phyloP scores from a whole-genome alignment of 2,113 vertebrate species.

The Paralichthys olivaceus region DNA sequence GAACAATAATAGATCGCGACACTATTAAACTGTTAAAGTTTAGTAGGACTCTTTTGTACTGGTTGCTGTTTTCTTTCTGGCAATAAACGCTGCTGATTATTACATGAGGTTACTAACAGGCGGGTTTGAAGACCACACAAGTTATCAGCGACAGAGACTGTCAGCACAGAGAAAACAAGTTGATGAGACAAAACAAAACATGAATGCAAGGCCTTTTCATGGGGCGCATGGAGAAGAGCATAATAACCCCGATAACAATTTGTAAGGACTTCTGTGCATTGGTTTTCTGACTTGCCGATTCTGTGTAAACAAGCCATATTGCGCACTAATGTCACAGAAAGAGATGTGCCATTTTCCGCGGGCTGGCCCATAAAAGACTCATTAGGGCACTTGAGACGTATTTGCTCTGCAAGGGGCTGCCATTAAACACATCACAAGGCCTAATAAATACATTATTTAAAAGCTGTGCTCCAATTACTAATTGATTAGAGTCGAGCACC shows the following conservation, averaged over 20 bases:
- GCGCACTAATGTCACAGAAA: constrained; percentile 70
- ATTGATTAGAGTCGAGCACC: constrained; percentile 84
- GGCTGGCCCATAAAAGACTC: constrained; percentile 81
- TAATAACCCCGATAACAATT: constrained; percentile 67
- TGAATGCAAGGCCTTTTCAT: constrained; percentile 46
- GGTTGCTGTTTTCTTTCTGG: constrained; percentile 25
- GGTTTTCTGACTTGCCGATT: constrained; percentile 58
- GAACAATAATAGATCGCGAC: not conserved
- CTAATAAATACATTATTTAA: constrained; percentile 88
- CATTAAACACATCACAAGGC: constrained; percentile 85
- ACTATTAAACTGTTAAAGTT: constrained; percentile 11
- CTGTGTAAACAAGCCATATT: constrained; percentile 81
- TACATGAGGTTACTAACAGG: constrained; percentile 37
- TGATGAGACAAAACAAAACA: constrained; percentile 55
- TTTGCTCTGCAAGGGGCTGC: constrained; percentile 78
- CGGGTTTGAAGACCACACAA: constrained; percentile 26
- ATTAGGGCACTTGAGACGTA: constrained; percentile 83
- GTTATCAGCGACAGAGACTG: constrained; percentile 13
- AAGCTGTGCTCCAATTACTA: constrained; percentile 85
- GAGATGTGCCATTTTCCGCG: constrained; percentile 77
- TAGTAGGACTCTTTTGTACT: not conserved
- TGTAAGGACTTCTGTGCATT: constrained; percentile 63
- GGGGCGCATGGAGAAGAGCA: constrained; percentile 31
- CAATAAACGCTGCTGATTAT: constrained; percentile 47
- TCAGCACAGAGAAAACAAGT: constrained; percentile 51